phyloP scores from a whole-genome alignment of 2,797 vertebrate genomes.

The Platalea minor region DNA sequence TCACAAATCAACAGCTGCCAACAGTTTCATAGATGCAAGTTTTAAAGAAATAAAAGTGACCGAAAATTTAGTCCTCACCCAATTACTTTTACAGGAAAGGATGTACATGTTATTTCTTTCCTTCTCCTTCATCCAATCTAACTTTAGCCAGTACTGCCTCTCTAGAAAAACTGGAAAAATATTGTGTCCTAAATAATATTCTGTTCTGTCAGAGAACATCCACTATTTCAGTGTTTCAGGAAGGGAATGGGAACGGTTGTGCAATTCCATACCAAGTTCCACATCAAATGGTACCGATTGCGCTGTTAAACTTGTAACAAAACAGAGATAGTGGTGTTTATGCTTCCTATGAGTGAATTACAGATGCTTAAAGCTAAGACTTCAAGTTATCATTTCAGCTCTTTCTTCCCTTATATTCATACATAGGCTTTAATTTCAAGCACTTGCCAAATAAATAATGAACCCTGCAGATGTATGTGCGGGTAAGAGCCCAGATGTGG shows the following conservation, averaged over 20 bases:
- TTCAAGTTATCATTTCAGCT: neutral
- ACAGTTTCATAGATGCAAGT: neutral
- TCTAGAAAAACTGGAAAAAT: neutral
- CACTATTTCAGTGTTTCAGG: neutral
- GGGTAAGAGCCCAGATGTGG: neutral
- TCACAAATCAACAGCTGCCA: neutral
- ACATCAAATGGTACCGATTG: accelerated
- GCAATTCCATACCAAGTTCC: neutral
- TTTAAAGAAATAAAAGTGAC: neutral
- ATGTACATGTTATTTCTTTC: neutral
- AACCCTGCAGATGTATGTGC: neutral
- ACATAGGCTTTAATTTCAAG: neutral
- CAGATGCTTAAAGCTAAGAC: neutral
- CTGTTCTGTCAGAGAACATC: neutral
- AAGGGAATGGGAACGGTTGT: neutral
- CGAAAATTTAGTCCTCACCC: neutral
- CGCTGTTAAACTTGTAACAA: neutral
- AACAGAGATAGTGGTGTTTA: neutral
- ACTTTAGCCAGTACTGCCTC: neutral
- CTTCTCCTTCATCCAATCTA: neutral
- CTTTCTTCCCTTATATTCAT: neutral
- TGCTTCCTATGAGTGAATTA: neutral
- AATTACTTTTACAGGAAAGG: neutral
- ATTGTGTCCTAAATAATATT: neutral
- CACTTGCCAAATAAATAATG: neutral